Evolutionary conservation across 2,888 invertebrate genomes (phyloP).

Genomic region (Emmelina monodactyla): DNA sequence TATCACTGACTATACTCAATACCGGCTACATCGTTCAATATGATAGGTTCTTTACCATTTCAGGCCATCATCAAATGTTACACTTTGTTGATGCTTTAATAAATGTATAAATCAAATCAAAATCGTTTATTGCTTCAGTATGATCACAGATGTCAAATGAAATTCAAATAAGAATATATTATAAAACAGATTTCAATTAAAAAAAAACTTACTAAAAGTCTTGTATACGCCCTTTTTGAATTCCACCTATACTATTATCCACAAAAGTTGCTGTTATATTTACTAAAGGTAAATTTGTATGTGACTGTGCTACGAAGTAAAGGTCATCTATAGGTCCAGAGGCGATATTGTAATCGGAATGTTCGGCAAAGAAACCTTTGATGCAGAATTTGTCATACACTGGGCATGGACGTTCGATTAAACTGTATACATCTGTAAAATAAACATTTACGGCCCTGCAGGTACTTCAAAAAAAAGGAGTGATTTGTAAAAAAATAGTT

Average conservation of each 20-base stretch:
- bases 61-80: no score
- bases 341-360: conserved; percentile 14
- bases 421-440: conserved; percentile 7
- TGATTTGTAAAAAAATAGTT: no score
- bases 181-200: no score
- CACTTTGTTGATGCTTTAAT: no score
- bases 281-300: neutral
- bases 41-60: neutral
- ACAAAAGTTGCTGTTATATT: conserved; percentile 1
- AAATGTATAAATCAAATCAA: no score
- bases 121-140: no score
- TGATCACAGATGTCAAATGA: no score
- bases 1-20: neutral
- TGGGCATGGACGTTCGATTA: conserved; percentile 17
- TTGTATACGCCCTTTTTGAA: conserved; percentile 10
- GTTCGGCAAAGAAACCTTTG: conserved; percentile 14
- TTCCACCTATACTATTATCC: neutral
- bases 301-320: neutral
- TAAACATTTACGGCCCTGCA: no score
- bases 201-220: conserved; percentile 15
- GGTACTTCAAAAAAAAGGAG: no score
- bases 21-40: neutral
- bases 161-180: no score
- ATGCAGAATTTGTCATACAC: conserved; percentile 16
- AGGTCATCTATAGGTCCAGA: conserved; percentile 12